Evolutionary conservation across 2,888 invertebrate species (phyloP).

Genomic region (Allygus modestus): DNA sequence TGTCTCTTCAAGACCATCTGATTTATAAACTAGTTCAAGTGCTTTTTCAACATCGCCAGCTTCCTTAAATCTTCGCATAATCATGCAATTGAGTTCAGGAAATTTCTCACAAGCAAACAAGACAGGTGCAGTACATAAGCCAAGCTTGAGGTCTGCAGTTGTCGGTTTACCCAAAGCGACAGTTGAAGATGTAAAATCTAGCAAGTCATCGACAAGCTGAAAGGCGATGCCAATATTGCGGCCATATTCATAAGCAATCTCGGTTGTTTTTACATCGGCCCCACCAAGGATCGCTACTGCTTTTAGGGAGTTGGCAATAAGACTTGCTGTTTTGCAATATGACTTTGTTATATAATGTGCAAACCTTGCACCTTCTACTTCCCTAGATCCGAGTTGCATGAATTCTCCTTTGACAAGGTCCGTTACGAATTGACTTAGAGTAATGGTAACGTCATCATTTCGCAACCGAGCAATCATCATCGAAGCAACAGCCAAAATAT

Average conservation of each 20-base stretch:
- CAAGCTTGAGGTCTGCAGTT: constrained; percentile 23
- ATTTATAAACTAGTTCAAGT: constrained; percentile 31
- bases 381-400: constrained; percentile 35
- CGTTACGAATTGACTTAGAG: constrained; percentile 6
- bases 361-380: constrained; percentile 15
- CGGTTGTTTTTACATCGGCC: neutral
- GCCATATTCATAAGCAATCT: constrained; percentile 30
- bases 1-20: constrained; percentile 14
- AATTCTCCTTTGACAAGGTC: constrained; percentile 46
- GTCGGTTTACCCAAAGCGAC: constrained; percentile 14
- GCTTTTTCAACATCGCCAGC: constrained; percentile 24
- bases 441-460: constrained; percentile 35
- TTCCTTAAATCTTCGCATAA: constrained; percentile 27
- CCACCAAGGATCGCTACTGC: constrained; percentile 27
- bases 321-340: constrained; percentile 42
- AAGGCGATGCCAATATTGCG: constrained; percentile 26
- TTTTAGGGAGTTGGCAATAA: constrained; percentile 28
- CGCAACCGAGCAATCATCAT: constrained; percentile 34
- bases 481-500: neutral
- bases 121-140: constrained; percentile 17
- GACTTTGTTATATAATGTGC: constrained; percentile 27
- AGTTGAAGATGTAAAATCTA: constrained; percentile 25
- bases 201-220: constrained; percentile 29
- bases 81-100: constrained; percentile 40
- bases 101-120: constrained; percentile 40